phyloP scores from a whole-genome alignment of 2,888 invertebrate genomes.

The Volucella zonaria region DNA sequence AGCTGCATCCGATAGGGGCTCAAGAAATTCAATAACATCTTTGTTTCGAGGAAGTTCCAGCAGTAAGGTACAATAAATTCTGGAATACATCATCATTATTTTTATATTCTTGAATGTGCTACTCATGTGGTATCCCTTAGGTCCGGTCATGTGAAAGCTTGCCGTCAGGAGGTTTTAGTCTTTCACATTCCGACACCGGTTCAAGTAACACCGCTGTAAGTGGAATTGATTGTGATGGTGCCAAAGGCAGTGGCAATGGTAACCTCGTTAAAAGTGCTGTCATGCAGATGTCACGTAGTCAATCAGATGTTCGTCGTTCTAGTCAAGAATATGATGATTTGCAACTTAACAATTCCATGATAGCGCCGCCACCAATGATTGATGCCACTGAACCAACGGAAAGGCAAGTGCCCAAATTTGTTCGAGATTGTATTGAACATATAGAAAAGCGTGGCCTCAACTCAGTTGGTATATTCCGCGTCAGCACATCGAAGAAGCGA shows the following conservation, averaged over 20 bases:
- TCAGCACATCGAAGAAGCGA: slow-evolving; percentile 95
- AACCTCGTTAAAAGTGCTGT: slow-evolving; percentile 82
- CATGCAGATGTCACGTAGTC: slow-evolving; percentile 83
- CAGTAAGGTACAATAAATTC: slow-evolving; percentile 58
- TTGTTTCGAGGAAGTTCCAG: slow-evolving; percentile 81
- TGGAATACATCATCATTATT: neutral
- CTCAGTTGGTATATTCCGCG: slow-evolving; percentile 94
- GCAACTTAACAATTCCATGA: slow-evolving; percentile 37
- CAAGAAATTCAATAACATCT: slow-evolving; percentile 89
- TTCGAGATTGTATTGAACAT: slow-evolving; percentile 91
- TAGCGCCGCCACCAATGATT: slow-evolving; percentile 76
- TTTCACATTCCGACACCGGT: slow-evolving; percentile 48
- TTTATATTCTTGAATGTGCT: neutral
- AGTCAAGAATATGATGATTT: slow-evolving; percentile 81
- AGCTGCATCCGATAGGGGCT: slow-evolving; percentile 82
- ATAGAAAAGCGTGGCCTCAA: slow-evolving; percentile 91
- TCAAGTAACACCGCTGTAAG: slow-evolving; percentile 47
- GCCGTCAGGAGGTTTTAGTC: slow-evolving; percentile 79
- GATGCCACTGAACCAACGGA: slow-evolving; percentile 80
- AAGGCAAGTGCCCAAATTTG: slow-evolving; percentile 88
- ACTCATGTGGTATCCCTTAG: slow-evolving; percentile 82
- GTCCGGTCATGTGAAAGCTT: slow-evolving; percentile 91
- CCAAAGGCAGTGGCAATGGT: slow-evolving; percentile 79
- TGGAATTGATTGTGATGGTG: slow-evolving; percentile 81
- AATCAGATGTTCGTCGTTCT: slow-evolving; percentile 83